Base-by-base conservation (phyloP, 2,888 invertebrate genomes). In the Hyppa rectilinea region DNA sequence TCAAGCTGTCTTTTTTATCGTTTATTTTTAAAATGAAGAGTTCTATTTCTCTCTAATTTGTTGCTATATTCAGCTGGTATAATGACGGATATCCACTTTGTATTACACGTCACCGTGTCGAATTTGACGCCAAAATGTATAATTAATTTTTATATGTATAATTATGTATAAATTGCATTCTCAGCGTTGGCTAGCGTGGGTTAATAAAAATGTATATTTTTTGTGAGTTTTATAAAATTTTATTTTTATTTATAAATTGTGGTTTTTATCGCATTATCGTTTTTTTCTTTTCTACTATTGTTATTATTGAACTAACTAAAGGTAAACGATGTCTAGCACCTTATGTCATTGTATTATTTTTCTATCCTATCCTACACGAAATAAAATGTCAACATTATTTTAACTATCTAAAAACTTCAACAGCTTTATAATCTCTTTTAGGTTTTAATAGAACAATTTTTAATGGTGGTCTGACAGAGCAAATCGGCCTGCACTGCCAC, bases 81-180 rank as follows among this genome's bases (percentile, higher is more conserved):
- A 64, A 60, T 79, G 81, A 81, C 78, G 81, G 81, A 76, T 68
- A 64, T 80, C 52, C 64, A 71, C 63, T 79, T 76, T 79, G 81
- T 79, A 81, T 76, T 76, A 63, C 67, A 78, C 67, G 56, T 67
- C 40, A 58, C 76, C 78, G 60, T 74, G 80, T 73, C 66, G 23
- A 40, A 45, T 68, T 31, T 52, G 63, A 75, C 75, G 77, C 64
- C 71, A 67, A 80, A 79, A 81, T 79, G 81, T 76, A 81, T 79
- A 71, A 67, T 71, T 60, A 14, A 59, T 67, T 67, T 80, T 80
- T 66, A 45, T 63, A 76, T 79, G 81, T 80, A 78, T 80, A 80
- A 75, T 75, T 61, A 79, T 81, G 71, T 79, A 79, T 79, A 81
- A 80, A 81, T 79, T 79, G 78, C 81, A 64, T 76, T 80, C 36